These are phyloP conservation scores for Epizoanthus rinbou DNA, from an alignment of 92 coral and sea anemone genomes.

Conservation along the genomic window DNA sequence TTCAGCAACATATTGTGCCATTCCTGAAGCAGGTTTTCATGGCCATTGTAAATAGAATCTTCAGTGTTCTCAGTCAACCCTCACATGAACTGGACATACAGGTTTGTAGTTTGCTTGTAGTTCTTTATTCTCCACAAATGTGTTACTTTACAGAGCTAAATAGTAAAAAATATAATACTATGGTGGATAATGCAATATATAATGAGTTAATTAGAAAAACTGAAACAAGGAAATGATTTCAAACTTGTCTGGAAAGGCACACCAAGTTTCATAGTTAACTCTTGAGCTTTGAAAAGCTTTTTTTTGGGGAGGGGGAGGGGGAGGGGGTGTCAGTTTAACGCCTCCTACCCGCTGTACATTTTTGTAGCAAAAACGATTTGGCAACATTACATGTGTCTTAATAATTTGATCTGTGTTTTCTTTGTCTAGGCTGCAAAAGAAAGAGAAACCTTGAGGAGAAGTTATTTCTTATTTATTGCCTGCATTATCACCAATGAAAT, in stretches of 20 bases:
- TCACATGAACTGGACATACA: constrained; percentile 78
- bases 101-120: constrained; percentile 44
- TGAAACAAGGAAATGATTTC: too few relatives aligned
- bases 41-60: constrained; percentile 94
- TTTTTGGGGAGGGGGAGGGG: too few relatives aligned
- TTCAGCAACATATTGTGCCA: constrained; percentile 86
- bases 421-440: constrained; percentile 80
- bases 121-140: too few relatives aligned
- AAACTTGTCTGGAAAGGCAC: too few relatives aligned
- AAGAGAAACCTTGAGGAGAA: constrained; percentile 82
- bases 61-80: constrained; percentile 84
- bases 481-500: constrained; percentile 88
- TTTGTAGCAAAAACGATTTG: background rate
- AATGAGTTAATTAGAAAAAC: too few relatives aligned
- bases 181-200: too few relatives aligned
- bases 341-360: background rate
- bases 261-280: too few relatives aligned
- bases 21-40: constrained; percentile 88
- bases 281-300: background rate
- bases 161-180: too few relatives aligned
- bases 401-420: background rate
- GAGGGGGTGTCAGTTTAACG: background rate
- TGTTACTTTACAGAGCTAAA: too few relatives aligned
- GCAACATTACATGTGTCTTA: background rate
- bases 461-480: constrained; percentile 90